Conservation (phyloP, 2,113 vertebrate genomes). For the Lasiurus borealis region DNA sequence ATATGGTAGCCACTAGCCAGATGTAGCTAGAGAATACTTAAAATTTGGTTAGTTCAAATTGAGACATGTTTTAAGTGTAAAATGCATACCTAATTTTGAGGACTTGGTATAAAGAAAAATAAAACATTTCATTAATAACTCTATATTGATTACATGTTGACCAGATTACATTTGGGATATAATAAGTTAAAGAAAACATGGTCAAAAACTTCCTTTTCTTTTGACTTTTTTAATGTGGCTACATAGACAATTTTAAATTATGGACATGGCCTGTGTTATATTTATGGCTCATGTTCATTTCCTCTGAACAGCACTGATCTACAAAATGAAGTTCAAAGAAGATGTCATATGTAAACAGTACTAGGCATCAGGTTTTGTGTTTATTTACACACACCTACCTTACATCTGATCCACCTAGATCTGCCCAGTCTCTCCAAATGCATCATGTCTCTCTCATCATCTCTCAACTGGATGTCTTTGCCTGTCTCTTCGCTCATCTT, state of each 20-base stretch:
- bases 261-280: background rate
- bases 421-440: background rate
- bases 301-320: background rate
- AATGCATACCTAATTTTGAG: background rate
- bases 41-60: background rate
- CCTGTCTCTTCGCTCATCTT: background rate
- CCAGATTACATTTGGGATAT: background rate
- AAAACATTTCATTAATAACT: constrained; percentile 24
- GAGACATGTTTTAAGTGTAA: background rate
- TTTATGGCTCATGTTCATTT: background rate
- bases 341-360: background rate
- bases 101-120: background rate
- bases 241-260: background rate
- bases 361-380: background rate
- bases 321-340: constrained; percentile 19
- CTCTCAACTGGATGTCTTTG: background rate
- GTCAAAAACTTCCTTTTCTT: constrained; percentile 31
- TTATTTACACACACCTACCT: background rate
- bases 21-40: background rate
- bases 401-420: background rate
- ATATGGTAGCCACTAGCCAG: background rate
- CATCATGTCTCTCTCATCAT: background rate
- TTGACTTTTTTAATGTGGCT: background rate
- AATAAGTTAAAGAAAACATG: background rate
- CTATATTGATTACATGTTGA: background rate